phyloP scores from a whole-genome alignment of 2,888 invertebrate species.

The Meghimatium bilineatum region DNA sequence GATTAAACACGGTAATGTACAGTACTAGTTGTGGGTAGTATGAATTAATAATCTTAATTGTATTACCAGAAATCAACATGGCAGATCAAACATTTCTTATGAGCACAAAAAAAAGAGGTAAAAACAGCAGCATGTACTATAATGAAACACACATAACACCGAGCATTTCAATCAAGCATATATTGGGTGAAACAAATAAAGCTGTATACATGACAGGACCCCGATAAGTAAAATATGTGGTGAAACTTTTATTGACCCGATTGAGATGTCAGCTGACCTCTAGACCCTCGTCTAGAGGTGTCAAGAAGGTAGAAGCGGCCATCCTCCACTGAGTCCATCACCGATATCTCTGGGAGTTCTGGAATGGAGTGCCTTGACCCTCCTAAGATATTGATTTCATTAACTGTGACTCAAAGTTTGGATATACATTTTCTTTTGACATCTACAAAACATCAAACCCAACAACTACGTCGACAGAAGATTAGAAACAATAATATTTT shows the following conservation, averaged over 20 bases:
- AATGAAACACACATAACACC: neutral
- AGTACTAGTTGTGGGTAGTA: too few relatives aligned
- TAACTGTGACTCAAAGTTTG: neutral
- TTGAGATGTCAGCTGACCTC: conserved; percentile 37
- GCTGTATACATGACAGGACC: conserved; percentile 3
- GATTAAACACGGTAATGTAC: too few relatives aligned
- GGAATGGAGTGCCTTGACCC: conserved; percentile 42
- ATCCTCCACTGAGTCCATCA: conserved; percentile 34
- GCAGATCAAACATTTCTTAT: neutral
- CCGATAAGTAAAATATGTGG: neutral
- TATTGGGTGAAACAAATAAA: neutral
- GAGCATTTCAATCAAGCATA: neutral
- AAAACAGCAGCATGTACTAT: neutral
- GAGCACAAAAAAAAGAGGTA: neutral
- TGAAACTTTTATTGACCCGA: conserved; percentile 3
- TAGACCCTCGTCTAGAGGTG: conserved; percentile 29
- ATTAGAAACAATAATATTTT: too few relatives aligned
- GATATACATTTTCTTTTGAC: neutral
- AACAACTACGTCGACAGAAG: too few relatives aligned
- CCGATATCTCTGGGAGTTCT: conserved; percentile 48
- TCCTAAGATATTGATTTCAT: conserved; percentile 32
- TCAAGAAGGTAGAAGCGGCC: conserved; percentile 34
- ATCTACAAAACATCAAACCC: neutral
- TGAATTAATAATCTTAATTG: too few relatives aligned
- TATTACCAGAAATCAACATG: neutral